A percentile compares a stretch with the other conserved stretches of the same genome.
Evolutionary conservation across 2,888 invertebrate genomes (phyloP).

Genomic region (Biston stratarius): DNA sequence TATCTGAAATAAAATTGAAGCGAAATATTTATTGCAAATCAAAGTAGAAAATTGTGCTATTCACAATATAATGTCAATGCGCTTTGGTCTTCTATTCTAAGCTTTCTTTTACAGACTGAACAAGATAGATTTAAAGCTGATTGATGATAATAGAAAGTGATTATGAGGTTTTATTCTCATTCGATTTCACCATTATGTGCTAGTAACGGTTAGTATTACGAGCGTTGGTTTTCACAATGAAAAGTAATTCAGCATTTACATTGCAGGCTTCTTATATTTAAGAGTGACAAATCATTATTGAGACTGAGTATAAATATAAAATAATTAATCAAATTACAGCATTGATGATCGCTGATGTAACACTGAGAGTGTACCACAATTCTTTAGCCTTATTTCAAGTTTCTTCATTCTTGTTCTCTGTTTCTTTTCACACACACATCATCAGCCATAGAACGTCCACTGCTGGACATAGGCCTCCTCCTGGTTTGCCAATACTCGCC

Average conservation of each 20-base stretch:
- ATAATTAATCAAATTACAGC: background rate
- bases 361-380: background rate
- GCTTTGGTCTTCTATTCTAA: background rate
- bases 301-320: background rate
- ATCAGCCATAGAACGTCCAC: too few species aligned
- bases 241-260: slow-evolving; percentile 5
- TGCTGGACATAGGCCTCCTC: too few species aligned
- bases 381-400: background rate
- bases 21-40: background rate
- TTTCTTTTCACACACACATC: too few species aligned
- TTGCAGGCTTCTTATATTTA: background rate
- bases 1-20: background rate
- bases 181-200: slow-evolving; percentile 23
- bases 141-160: slow-evolving; percentile 17
- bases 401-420: background rate
- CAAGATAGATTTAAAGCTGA: too few species aligned
- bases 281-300: background rate
- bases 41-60: background rate
- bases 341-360: background rate
- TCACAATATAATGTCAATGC: background rate
- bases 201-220: background rate
- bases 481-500: too few species aligned
- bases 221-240: slow-evolving; percentile 12
- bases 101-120: background rate
- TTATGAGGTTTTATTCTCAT: slow-evolving; percentile 19